Base-by-base conservation (phyloP, 2,797 vertebrate species). In the Lates japonicus region DNA sequence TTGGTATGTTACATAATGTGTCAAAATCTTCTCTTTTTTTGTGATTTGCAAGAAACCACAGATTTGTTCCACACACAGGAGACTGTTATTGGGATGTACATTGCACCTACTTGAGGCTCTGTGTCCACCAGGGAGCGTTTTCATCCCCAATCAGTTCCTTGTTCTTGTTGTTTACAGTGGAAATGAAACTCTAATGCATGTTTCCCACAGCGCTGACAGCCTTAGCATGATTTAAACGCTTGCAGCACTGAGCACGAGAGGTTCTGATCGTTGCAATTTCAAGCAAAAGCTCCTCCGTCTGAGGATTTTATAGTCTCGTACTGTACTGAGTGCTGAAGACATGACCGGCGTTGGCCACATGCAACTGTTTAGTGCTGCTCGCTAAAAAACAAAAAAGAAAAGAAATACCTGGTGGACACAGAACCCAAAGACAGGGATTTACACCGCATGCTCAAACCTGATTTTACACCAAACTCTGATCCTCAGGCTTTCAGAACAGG, bases 381-480 rank as follows among this genome's bases (percentile, higher is more conserved):
- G 67, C 57, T 67, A 16, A 31, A 55, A 42, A 42, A 37, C 9
- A 25, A 14, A 52, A 59, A 67, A 39, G 44, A 61, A 67, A 72
- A 82, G 12, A 76, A 71, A 60, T 33, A 61, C 73, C 84, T 37
- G 80, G 70, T 87, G 87, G 88, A 90, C 83, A 80, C 77, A 73
- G 78, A 81, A 71, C 79, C 82, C 60, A 25, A 77, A 61, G 63
- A 81, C 39, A 22, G 20, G 52, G 70, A 79, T 90, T 88, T 79
- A 78, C 69, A 37, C 63, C 19, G 48, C 66, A 41, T 41, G 5
- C 74, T 85, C 70, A 31, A 10, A 80, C 80, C 77, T 78, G 79
- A 81, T 68, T 70, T 80, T 39, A 78, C 33, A 46, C 70, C 73
- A 33, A 48, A 19, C 37, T 19, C 55, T 41, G 59, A 31, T 65